phyloP scores from a whole-genome alignment of 2,113 vertebrate genomes.

The Sebastes schlegelii region DNA sequence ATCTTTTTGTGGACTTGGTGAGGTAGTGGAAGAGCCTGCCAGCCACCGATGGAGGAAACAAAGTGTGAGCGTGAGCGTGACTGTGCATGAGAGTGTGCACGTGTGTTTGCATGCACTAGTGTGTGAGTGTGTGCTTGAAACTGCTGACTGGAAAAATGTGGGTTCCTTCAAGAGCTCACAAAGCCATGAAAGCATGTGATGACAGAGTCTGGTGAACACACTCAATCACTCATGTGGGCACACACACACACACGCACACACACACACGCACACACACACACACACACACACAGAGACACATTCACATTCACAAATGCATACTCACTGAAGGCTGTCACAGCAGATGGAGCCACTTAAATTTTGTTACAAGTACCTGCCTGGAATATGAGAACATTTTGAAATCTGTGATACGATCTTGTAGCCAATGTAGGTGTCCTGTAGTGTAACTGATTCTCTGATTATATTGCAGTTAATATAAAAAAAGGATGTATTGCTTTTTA shows the following conservation, averaged over 20 bases:
- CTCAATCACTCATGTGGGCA: slow-evolving; percentile 61
- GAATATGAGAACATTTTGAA: slow-evolving; percentile 48
- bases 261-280: slow-evolving; percentile 18
- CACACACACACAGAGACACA: not conserved
- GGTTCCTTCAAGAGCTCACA: slow-evolving; percentile 71
- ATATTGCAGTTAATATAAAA: slow-evolving; percentile 8
- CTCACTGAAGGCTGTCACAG: slow-evolving; percentile 58
- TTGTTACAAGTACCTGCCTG: slow-evolving; percentile 61
- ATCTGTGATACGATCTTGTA: slow-evolving; percentile 16
- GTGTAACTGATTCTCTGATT: slow-evolving; percentile 35
- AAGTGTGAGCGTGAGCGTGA: slow-evolving; percentile 18
- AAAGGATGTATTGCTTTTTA: not conserved
- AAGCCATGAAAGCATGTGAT: slow-evolving; percentile 73
- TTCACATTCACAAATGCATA: slow-evolving; percentile 35
- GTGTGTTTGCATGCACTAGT: not conserved
- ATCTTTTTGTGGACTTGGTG: slow-evolving; percentile 60
- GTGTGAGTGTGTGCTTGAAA: slow-evolving; percentile 45
- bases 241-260: not conserved
- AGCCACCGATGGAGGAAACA: slow-evolving; percentile 58
- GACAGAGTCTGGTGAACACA: slow-evolving; percentile 73
- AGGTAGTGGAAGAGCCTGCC: slow-evolving; percentile 62
- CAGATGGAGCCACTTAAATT: slow-evolving; percentile 73
- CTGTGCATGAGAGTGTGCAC: not conserved
- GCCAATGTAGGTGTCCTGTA: slow-evolving; percentile 8
- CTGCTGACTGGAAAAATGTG: slow-evolving; percentile 75